A percentile compares a stretch with the other conserved stretches of the same genome.
Evolutionary conservation across 2,888 invertebrate species (phyloP).

Genomic region (Troides helena): DNA sequence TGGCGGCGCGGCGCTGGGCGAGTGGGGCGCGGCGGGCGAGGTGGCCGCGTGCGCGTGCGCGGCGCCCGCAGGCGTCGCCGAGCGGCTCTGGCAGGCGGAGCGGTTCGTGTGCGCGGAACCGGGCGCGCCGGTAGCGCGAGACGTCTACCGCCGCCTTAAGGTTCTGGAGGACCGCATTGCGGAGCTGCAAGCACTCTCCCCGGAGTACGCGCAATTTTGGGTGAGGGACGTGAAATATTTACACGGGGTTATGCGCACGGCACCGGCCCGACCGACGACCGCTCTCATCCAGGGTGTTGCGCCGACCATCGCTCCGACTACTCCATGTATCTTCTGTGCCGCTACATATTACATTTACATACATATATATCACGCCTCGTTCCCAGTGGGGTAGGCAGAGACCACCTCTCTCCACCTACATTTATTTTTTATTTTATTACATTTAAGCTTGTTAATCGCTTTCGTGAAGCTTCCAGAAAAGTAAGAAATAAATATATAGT

Average conservation of each 20-base stretch:
- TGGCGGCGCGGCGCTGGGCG: slow-evolving; percentile 34
- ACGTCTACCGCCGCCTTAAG: slow-evolving; percentile 85
- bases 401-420: no score
- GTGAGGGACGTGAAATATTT: slow-evolving; percentile 37
- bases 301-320: no score
- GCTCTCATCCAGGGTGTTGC: no score
- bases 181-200: slow-evolving; percentile 87
- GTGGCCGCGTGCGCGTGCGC: slow-evolving; percentile 80
- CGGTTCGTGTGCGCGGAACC: slow-evolving; percentile 83
- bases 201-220: slow-evolving; percentile 87
- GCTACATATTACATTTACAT: no score
- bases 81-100: slow-evolving; percentile 82
- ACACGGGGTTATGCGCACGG: neutral
- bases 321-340: no score
- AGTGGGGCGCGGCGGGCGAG: slow-evolving; percentile 63
- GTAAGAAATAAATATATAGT: no score
- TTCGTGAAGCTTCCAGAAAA: no score
- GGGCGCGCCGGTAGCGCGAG: slow-evolving; percentile 80
- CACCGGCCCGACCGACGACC: no score
- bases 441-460: no score
- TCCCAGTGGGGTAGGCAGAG: no score
- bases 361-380: no score
- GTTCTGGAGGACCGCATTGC: slow-evolving; percentile 87
- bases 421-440: no score
- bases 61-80: slow-evolving; percentile 82